Evolutionary conservation across 2,113 vertebrate genomes (phyloP).

Genomic region (Cyanoliseus patagonus): DNA sequence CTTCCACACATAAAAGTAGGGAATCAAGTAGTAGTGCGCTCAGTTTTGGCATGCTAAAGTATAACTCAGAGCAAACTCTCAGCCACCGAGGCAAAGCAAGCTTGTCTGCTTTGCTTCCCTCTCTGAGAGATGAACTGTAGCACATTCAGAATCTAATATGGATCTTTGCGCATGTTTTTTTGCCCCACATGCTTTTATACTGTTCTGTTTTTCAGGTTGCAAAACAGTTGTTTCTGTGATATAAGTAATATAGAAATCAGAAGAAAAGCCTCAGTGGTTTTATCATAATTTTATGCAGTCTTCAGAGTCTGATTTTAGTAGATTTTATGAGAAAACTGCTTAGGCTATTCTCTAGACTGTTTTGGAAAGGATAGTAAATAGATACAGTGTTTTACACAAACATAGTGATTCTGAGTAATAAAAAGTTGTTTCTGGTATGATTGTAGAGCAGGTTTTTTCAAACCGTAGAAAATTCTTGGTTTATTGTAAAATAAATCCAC

Average conservation of each 20-base stretch:
- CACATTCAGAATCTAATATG: background rate
- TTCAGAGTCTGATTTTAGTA: background rate
- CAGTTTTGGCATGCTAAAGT: background rate
- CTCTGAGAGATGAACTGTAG: background rate
- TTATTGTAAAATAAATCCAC: background rate
- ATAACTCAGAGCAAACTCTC: background rate
- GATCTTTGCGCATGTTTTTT: background rate
- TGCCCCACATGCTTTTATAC: background rate
- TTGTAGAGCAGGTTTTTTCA: background rate
- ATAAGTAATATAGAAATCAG: background rate
- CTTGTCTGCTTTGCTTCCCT: background rate
- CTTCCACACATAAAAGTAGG: background rate
- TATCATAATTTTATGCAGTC: background rate
- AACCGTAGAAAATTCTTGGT: background rate
- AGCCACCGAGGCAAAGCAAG: background rate
- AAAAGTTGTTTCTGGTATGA: background rate
- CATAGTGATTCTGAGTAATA: background rate
- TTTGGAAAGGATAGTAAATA: background rate
- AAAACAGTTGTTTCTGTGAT: background rate
- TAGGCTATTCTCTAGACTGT: background rate
- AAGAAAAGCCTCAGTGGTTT: background rate
- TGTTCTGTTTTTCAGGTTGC: background rate
- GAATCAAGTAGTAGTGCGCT: background rate
- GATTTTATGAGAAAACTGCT: background rate
- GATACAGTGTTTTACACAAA: background rate